Percentiles rank a stretch among this genome's conserved stretches.
Conservation (phyloP, 1,140 invertebrate species). For the Lepidostoma basale region DNA sequence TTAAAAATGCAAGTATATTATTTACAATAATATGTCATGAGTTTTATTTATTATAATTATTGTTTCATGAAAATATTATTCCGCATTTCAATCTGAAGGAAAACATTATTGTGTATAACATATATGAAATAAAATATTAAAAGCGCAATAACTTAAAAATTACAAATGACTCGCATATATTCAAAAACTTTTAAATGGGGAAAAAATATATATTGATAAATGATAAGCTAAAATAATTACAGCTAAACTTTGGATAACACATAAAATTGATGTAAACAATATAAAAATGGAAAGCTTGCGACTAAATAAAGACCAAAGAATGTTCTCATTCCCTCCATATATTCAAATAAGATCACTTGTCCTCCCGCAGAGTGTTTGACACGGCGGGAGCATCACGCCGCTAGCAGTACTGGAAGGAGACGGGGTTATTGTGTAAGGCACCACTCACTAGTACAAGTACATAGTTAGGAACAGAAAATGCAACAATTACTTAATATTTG, state of each 20-base stretch:
- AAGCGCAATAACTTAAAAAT: constrained; percentile 8
- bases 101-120: too few species aligned
- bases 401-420: too few species aligned
- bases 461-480: constrained; percentile 18
- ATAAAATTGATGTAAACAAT: neutral
- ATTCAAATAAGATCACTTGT: constrained; percentile 17
- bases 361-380: neutral
- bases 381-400: neutral
- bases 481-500: too few species aligned
- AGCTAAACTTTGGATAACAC: constrained; percentile 30
- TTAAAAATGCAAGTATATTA: constrained; percentile 28
- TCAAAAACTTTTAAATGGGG: constrained; percentile 10
- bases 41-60: constrained; percentile 17
- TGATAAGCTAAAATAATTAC: constrained; percentile 30
- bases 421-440: constrained; percentile 17
- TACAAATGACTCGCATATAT: constrained; percentile 18
- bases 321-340: too few species aligned
- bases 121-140: constrained; percentile 23
- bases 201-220: constrained; percentile 6
- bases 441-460: too few species aligned
- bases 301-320: too few species aligned
- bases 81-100: constrained; percentile 6
- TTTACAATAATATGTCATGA: constrained; percentile 30
- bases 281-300: too few species aligned
- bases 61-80: constrained; percentile 17